Base-by-base conservation (phyloP, 2,888 invertebrate species). In the Dasypogon diadema region DNA sequence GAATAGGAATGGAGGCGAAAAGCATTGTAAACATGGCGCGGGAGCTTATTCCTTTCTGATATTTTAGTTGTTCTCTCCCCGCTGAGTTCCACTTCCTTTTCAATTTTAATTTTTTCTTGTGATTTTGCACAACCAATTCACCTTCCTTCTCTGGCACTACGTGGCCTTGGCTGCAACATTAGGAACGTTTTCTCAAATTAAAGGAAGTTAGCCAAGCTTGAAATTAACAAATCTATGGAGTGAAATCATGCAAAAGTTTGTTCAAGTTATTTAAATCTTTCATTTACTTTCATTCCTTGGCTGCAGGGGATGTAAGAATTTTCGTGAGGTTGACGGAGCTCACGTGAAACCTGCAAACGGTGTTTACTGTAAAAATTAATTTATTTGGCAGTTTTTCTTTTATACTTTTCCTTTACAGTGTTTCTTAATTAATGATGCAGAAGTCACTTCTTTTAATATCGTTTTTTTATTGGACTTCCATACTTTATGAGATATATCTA, bases 211-310 rank as follows among this genome's bases (percentile, higher is more conserved):
- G 34, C 37, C 18, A 34, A 42, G 37, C 60, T 14, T 60, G 60
- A 60, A 60, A 60, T 60, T 60, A 60, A 60, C 60, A 60, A 60
- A 60, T 60, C 60, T 60, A 60, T 60, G 60, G 60, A 30, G 60
- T 60, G 60, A 60, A 60, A 60, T 60, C 60, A 60, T 60, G 37
- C 60, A 60, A 60, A 37, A 60, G 60, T 60, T 60, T 37, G 12
- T 10, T 18, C 21, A 60, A 37, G 37, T 1, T 37, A 60, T 30
- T 60, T 60, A 34, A 60, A 60, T 37, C 60, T 18, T 60, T 60
- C 21, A 18, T 34, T 34, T 21, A 60, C 34, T 37, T 37, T 60
- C 8, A 42, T 42, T 42, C 42, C 42, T 3, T 42, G n/a, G 12
- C 42, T 42, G 3, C 12, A 6, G 5, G 1, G 18, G 16, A 5